Evolutionary conservation across 1,140 invertebrate genomes (phyloP), one percentile per base, ranked within the genome.

Genomic region (Penaeus japonicus): DNA sequence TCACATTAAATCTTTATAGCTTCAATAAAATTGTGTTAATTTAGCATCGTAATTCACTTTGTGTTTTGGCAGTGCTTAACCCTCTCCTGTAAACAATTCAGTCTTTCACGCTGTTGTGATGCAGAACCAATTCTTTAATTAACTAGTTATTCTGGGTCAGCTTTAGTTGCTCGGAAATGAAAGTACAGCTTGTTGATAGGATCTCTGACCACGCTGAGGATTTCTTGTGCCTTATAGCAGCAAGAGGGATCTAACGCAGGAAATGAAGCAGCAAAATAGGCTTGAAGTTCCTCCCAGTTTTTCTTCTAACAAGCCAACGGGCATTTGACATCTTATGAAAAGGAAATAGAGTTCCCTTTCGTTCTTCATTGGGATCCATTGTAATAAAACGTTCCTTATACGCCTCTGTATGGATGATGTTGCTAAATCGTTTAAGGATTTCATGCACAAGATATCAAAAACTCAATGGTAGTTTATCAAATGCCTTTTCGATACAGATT

Each of bases 261-360:
- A 10, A 84, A 32, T 84, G 62, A 39, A 39, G 53, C 83, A 84
- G 83, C 84, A 86, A 86, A 86, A 57, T 86, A 86, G 35, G 73
- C 75, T 30, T 86, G n/a, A 17, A 86, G 84, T 65, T 78, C 70
- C 79, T 86, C 57, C 75, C 84, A 86, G n/a, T 78, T 86, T 86
- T 86, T 80, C 84, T 75, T 86, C 75, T 22, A 30, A 86, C 84
- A 32, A 77, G 77, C 84, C 75, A 86, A 32, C 70, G 47, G 24
- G 84, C 59, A 86, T 78, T 78, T 79, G 84, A 86, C 54, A 80
- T 53, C 77, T 86, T 78, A 35, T 86, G 84, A 80, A 86, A 86
- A 32, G 84, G 84, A 32, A 86, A 32, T 78, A 54, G 55, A 24
- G 53, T 86, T 54, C 84, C 70, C 84, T 79, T 79, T 80, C 84